Conservation (phyloP, 2,797 vertebrate genomes). For the Meda fulgida region DNA sequence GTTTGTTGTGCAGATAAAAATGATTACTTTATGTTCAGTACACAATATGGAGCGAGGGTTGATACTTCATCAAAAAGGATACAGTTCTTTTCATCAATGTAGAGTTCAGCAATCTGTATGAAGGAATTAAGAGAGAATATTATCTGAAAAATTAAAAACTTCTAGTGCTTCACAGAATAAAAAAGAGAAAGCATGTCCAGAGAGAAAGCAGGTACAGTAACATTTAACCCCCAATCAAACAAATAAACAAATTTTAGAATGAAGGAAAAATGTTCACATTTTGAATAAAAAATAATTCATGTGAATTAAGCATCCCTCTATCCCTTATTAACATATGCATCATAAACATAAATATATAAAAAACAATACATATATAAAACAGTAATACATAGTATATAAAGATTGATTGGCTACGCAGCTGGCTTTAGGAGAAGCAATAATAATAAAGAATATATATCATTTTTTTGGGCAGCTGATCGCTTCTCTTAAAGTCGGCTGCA, state of each 20-base stretch:
- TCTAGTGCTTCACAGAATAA: background rate
- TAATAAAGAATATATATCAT: too few species aligned
- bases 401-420: too few species aligned
- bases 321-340: background rate
- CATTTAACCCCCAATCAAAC: background rate
- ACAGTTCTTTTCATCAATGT: slow-evolving; percentile 84
- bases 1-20: background rate
- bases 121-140: slow-evolving; percentile 58
- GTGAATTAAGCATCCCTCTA: background rate
- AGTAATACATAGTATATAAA: too few species aligned
- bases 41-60: background rate
- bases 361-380: too few species aligned
- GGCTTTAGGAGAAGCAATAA: too few species aligned
- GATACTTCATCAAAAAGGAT: slow-evolving; percentile 73
- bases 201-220: too few species aligned
- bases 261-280: background rate
- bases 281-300: too few species aligned
- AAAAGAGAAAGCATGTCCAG: background rate
- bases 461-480: background rate
- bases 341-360: background rate
- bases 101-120: slow-evolving; percentile 83
- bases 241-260: background rate
- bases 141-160: slow-evolving; percentile 19
- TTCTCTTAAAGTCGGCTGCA: background rate
- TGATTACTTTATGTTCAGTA: background rate